Base-by-base conservation (phyloP, 2,113 vertebrate species). In the Cyanocitta stelleri region DNA sequence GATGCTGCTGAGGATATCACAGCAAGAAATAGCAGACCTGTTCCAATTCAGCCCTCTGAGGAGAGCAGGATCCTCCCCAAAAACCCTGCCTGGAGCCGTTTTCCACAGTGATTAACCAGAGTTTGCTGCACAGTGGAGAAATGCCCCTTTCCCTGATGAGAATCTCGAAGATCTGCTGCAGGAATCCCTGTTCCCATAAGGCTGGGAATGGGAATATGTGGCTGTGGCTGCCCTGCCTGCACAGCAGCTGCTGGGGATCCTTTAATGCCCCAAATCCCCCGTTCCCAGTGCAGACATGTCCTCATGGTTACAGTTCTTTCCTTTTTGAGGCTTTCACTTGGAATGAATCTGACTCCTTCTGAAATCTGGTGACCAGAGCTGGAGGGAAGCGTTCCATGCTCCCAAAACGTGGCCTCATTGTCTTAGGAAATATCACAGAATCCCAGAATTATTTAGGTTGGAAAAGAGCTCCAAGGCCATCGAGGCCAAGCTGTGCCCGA, bases 401-500 rank as follows among this genome's bases (percentile, higher is more conserved):
- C 26, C 62, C 63, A 19, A 85, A 83, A 29, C 11, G 6, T 3
- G 8, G 24, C 58, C 58, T 54, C 0, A 0, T 10, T 49, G 19
- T 49, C 46, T 46, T 21, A 29, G 64, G 71, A 77, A 74, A 35
- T 16, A 27, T 13, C 78, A 35, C 32, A 21, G 14, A 37, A 46
- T 39, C 11, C 29, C 19, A 5, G 54, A 19, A 39, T 52, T 5
- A 8, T 3, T 52, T 3, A 6, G 37, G 7, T 5, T 44, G 52
- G 61, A 29, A 29, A 75, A 59, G 44, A 9, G 1, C 33, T 51
- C 52, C 44, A 3, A 33, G 52, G 1, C 2, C 51, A 44, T 1
- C 0, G 1, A 43, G 49, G 1, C 35, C 51, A 0, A 16, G 51
- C 18, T 44, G 44, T 74, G 86, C 21, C 74, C 4, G 0, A 44